A percentile compares a stretch with the other conserved stretches of the same genome.
Evolutionary conservation across 2,797 vertebrate species (phyloP).

Genomic region (Limnodromus scolopaceus): DNA sequence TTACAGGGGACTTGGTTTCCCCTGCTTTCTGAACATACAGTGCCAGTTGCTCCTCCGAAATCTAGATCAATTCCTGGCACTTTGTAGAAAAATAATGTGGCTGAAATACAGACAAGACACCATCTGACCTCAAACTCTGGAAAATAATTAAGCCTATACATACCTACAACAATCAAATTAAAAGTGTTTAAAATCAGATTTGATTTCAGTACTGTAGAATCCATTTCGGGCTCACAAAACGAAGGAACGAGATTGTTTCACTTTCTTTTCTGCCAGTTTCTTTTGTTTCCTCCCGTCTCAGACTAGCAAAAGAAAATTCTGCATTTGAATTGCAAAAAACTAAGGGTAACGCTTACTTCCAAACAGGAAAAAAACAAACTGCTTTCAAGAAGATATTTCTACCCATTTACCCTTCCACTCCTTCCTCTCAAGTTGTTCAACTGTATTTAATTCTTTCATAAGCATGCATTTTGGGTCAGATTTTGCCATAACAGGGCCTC

Average conservation of each 20-base stretch:
- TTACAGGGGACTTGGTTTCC: background rate
- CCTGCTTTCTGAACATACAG: background rate
- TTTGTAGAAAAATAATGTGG: background rate
- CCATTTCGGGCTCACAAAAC: background rate
- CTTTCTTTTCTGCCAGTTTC: slow-evolving; percentile 57
- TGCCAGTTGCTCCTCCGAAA: background rate
- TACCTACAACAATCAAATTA: background rate
- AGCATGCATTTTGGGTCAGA: background rate
- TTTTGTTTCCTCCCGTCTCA: slow-evolving; percentile 4
- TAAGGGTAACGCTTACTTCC: background rate
- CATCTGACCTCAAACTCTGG: background rate
- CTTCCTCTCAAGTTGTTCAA: background rate
- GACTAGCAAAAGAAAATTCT: background rate
- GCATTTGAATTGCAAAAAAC: slow-evolving; percentile 35
- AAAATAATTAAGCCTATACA: background rate
- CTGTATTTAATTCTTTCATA: background rate
- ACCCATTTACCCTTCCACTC: background rate
- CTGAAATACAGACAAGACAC: background rate
- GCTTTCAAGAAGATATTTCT: background rate
- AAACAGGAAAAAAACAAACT: background rate
- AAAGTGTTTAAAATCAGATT: background rate
- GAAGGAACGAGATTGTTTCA: background rate
- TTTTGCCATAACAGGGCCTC: background rate
- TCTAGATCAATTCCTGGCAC: background rate
- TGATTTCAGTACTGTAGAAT: background rate